Base-by-base conservation (phyloP, 2,888 invertebrate genomes). In the Mythimna vitellina region DNA sequence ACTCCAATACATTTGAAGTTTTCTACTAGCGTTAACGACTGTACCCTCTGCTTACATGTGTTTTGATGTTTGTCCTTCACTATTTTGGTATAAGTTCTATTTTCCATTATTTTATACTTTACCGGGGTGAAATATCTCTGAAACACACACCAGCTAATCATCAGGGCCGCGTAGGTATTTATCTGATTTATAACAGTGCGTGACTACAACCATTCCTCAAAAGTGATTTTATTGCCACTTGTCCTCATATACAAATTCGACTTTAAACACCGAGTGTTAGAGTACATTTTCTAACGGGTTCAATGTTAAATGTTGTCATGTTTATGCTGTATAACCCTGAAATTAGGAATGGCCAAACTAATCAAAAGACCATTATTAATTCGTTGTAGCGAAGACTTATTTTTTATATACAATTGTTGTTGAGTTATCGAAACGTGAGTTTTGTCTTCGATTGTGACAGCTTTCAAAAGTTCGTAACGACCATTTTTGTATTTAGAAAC, bases 101-200 rank as follows among this genome's bases (percentile, higher is more conserved):
- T 73, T 62, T 58, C 54, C 25, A 67, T 72, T 56, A 65, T 60
- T 65, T 63, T 80, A 64, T 75, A 63, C 62, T 80, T 72, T 74
- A 64, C 68, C 20, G 61, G n/a, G 38, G 67, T 66, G 56, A 74
- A 80, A 82, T 84, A 76, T 83, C 75, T 83, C 35, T 74, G 72
- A 76, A 76, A 76, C 83, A 73, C 76, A 84, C 73, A 80, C 77
- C 79, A 81, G 85, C 89, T 90, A 92, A 93, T 92, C 91, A 92
- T 91, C 70, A 72, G 75, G 63, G 87, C 87, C 85, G 82, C 85
- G 87, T 87, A 88, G 89, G 90, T 92, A 93, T 93, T 93, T 93
- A 92, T 91, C 91, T 92, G 94, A 94, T 94, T 95, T 94, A 94
- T 93, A 82, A 78, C 88, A 80, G 85, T 94, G 91, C 95, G 95